Evolutionary conservation across 2,113 vertebrate genomes (phyloP), one percentile per base, ranked within the genome.

Genomic region (Halcyon senegalensis): DNA sequence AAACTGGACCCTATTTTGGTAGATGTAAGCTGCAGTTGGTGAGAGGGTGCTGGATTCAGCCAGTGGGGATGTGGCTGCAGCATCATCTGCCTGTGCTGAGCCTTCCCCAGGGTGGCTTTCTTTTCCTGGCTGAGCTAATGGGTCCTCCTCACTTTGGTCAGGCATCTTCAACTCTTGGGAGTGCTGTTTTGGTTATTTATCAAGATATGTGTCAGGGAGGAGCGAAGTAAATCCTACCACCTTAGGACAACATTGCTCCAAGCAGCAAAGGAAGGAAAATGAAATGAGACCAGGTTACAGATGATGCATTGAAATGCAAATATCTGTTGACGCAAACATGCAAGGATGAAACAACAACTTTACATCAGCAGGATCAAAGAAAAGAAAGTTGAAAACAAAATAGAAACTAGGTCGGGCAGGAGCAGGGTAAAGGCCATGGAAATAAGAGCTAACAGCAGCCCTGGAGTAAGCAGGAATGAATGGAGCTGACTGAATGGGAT

Each of bases 401-500:
- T 3, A 73, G 67, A 72, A 94, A 63, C 14, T 44, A 43, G 18
- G 19, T 53, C 13, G 12, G 59, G 79, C 41, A 82, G 37, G 51
- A 39, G 50, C 39, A 77, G 21, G 33, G 25, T 62, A 72, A 94
- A 93, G 77, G 70, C 67, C 75, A 33, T 84, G 67, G 80, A 94
- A 88, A 73, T 30, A 79, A 86, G 53, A 85, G 21, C 89, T 85
- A 77, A 93, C 64, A 33, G 24, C 37, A 88, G 31, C 48, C n/a
- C 80, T 55, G 19, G 55, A 50, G 63, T n/a, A 84, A 84, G 70
- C 56, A 66, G 28, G 31, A 75, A 46, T 94, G 70, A 96, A 82
- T 84, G 88, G 93, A 76, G 84, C 79, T 60, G 73, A 81, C 10
- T 79, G 86, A 94, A 87, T 60, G 82, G 28, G 83, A 92, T 93